Base-by-base conservation (phyloP, 2,797 vertebrate species). In the Anableps anableps region DNA sequence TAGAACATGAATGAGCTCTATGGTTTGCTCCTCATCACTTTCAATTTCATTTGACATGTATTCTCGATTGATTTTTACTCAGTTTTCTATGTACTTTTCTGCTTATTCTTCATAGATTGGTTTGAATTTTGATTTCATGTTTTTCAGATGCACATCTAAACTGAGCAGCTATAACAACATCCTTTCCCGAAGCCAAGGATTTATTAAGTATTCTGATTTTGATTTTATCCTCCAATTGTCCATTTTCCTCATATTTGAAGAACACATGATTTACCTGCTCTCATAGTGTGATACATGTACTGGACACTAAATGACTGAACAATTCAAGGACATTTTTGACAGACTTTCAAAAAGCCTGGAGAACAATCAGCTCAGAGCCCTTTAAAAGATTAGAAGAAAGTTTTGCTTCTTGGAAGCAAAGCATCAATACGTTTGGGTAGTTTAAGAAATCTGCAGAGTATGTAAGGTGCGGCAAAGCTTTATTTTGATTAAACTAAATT, bases 171-270 rank as follows among this genome's bases (percentile, higher is more conserved):
- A 47, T 71, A 71, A 29, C 68, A 47, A 45, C 68, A 29, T 71
- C 43, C 41, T 70, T 71, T 71, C 68, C 68, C 4, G 68, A 71
- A 71, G 68, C 41, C 68, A 71, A n/a, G 26, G 68, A 47, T 29
- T 71, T 71, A 71, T 71, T 71, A 45, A 71, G 68, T 71, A 71
- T 71, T 71, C 43, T 29, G 26, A 71, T 71, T 71, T 71, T 71
- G 26, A 71, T 45, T 45, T 29, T 47, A 45, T 47, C 13, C 41
- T 45, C 68, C n/a, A 19, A 71, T 4, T 45, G 43, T 47, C n/a
- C 11, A 9, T 71, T 8, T 45, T 29, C n/a, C 55, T 29, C 55
- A 14, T 1, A 3, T 60, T 14, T 14, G 4, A 60, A 29, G n/a
- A 60, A 16, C 10, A 60, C 55, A 29, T 14, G n/a, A 71, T 71